A percentile compares a stretch with the other conserved stretches of the same genome.
Conservation (phyloP, 2,113 vertebrate species). For the Megaleporinus macrocephalus region DNA sequence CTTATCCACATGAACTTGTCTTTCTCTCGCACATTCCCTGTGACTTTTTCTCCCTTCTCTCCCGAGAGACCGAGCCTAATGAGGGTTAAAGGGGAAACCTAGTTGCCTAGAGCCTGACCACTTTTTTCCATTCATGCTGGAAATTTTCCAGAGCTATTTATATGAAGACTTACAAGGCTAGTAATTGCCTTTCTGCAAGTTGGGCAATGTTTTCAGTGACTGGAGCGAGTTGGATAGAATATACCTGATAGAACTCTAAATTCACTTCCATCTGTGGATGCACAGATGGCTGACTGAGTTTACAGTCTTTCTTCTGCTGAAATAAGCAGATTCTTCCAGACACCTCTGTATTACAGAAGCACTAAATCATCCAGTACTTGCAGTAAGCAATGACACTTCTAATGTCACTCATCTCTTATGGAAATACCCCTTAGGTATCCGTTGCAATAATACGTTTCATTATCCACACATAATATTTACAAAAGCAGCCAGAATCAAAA, state of each 20-base stretch:
- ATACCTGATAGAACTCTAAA: neutral
- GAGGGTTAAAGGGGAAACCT: slow-evolving; percentile 45
- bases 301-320: neutral
- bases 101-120: slow-evolving; percentile 51
- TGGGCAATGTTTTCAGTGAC: neutral
- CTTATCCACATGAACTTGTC: neutral
- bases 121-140: slow-evolving; percentile 52
- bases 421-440: slow-evolving; percentile 31
- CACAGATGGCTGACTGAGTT: neutral
- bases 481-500: slow-evolving; percentile 22
- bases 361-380: neutral
- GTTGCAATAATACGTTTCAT: slow-evolving; percentile 27
- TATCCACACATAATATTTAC: slow-evolving; percentile 28
- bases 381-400: neutral
- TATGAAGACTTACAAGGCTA: slow-evolving; percentile 23
- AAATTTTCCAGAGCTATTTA: slow-evolving; percentile 58
- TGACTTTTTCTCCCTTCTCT: slow-evolving; percentile 2
- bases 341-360: neutral
- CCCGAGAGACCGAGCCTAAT: slow-evolving; percentile 1
- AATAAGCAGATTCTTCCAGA: slow-evolving; percentile 10
- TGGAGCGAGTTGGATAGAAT: neutral
- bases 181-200: slow-evolving; percentile 12
- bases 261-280: neutral
- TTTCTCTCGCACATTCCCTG: neutral
- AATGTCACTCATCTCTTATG: slow-evolving; percentile 23